Evolutionary conservation across 2,113 vertebrate genomes (phyloP).

Genomic region (Peromyscus polionotus): DNA sequence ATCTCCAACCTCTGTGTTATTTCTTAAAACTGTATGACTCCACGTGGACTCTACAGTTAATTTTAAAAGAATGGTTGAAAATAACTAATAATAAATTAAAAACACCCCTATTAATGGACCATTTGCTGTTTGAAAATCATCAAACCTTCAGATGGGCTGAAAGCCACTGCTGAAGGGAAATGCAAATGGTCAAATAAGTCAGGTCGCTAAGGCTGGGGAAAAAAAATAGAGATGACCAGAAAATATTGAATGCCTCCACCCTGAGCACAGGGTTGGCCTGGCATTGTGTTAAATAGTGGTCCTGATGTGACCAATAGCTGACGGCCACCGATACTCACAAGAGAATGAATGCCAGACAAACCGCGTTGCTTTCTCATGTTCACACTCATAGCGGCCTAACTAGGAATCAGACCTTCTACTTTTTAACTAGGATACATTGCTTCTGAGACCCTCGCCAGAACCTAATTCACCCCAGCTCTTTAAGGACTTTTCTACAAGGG

Average conservation of each 20-base stretch:
- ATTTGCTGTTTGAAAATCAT: background rate
- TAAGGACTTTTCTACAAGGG: background rate
- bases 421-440: background rate
- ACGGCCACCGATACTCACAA: background rate
- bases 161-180: background rate
- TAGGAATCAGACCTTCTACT: background rate
- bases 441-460: background rate
- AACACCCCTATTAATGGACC: background rate
- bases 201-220: background rate
- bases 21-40: background rate
- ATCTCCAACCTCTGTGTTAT: background rate
- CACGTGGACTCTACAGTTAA: background rate
- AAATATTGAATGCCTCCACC: background rate
- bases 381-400: background rate
- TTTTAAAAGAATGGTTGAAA: conserved; percentile 22
- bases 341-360: background rate
- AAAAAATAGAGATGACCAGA: background rate
- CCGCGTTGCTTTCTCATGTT: background rate
- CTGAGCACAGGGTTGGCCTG: background rate
- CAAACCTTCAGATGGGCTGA: background rate
- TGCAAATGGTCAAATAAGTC: background rate
- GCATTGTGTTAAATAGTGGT: background rate
- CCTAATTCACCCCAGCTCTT: background rate
- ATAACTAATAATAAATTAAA: background rate
- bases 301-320: background rate